Evolutionary conservation across 2,888 invertebrate species (phyloP).

Genomic region (Drosophila neutralis): DNA sequence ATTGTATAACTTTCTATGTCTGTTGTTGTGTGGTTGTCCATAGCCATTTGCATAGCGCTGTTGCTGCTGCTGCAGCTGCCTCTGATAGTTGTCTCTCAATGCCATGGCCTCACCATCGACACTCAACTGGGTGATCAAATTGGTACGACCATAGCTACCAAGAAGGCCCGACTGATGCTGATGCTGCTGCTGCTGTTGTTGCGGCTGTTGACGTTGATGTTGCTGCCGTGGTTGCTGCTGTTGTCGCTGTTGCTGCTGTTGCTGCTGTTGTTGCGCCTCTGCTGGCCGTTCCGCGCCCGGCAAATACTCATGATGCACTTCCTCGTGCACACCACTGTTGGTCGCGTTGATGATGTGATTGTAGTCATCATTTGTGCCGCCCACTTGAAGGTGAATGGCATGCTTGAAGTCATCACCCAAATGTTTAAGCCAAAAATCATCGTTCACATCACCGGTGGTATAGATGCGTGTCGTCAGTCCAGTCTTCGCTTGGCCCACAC

Average conservation of each 20-base stretch:
- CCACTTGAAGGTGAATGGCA: conserved; percentile 80
- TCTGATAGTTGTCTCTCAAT: conserved; percentile 44
- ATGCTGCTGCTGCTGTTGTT: background rate
- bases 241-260: conserved; percentile 6
- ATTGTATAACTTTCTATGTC: conserved; percentile 17
- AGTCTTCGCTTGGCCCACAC: conserved; percentile 44
- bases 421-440: conserved; percentile 80
- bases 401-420: conserved; percentile 82
- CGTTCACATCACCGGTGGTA: conserved; percentile 75
- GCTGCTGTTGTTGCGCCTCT: conserved; percentile 9
- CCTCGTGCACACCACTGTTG: conserved; percentile 61
- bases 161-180: background rate
- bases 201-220: background rate
- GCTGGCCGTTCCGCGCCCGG: conserved; percentile 62
- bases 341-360: conserved; percentile 67
- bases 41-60: conserved; percentile 18
- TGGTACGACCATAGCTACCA: conserved; percentile 17
- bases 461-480: conserved; percentile 77
- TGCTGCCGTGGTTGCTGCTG: background rate
- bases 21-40: conserved; percentile 1
- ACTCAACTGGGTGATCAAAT: conserved; percentile 29
- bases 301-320: conserved; percentile 68
- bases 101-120: conserved; percentile 42
- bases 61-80: conserved; percentile 32
- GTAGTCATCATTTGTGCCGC: conserved; percentile 64